Evolutionary conservation across 2,888 invertebrate genomes (phyloP).

Genomic region (Chaetoderma sp.): DNA sequence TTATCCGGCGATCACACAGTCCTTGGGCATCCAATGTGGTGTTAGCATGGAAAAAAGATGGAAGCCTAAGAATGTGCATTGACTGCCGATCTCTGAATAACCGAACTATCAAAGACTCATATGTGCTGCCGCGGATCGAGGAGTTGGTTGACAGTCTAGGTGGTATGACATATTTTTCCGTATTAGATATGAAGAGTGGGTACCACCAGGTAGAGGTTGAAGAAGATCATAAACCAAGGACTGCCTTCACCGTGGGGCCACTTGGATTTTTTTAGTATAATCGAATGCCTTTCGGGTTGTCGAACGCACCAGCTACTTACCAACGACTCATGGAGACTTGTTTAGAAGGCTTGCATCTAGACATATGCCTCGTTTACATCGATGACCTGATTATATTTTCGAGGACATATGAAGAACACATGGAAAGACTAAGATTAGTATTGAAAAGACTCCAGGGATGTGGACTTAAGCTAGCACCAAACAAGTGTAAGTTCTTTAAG

Average conservation of each 20-base stretch:
- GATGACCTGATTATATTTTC: too few relatives aligned
- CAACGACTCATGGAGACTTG: too few relatives aligned
- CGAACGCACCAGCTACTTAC: too few relatives aligned
- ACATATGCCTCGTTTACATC: too few relatives aligned
- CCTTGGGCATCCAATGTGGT: slow-evolving; percentile 35
- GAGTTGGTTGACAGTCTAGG: slow-evolving; percentile 30
- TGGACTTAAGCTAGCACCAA: too few relatives aligned
- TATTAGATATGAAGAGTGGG: slow-evolving; percentile 24
- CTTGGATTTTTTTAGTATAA: too few relatives aligned
- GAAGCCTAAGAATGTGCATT: slow-evolving; percentile 30
- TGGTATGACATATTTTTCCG: slow-evolving; percentile 26
- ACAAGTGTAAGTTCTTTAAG: too few relatives aligned
- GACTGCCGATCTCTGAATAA: slow-evolving; percentile 32
- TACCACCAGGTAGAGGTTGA: slow-evolving; percentile 33
- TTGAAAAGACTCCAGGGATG: too few relatives aligned
- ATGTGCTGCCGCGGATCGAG: slow-evolving; percentile 34
- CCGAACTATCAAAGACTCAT: slow-evolving; percentile 32
- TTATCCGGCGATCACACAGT: slow-evolving; percentile 31
- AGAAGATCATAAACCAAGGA: slow-evolving; percentile 28
- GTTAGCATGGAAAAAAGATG: slow-evolving; percentile 30
- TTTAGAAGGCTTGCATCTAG: too few relatives aligned
- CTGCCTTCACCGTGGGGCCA: slow-evolving; percentile 33
- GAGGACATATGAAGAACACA: too few relatives aligned
- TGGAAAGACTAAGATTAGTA: too few relatives aligned
- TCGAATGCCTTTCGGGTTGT: too few relatives aligned